These are phyloP conservation scores for Drosophila vallismaia DNA, from an alignment of 2,888 invertebrate species.

Conservation along the genomic window DNA sequence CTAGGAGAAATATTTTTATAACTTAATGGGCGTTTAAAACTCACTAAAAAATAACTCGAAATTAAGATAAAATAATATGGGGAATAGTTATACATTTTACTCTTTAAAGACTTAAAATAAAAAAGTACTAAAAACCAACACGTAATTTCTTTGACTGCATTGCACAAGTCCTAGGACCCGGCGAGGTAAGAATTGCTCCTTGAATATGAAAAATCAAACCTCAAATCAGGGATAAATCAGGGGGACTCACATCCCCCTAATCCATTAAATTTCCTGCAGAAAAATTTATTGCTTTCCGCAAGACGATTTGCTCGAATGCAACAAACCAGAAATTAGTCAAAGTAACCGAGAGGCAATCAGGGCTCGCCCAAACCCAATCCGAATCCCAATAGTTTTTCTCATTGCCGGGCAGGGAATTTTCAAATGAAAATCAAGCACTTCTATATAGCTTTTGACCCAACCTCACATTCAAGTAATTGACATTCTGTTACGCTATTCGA, in stretches of 20 bases:
- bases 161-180: neutral
- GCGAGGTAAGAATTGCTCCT: slow-evolving; percentile 22
- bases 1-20: neutral
- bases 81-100: too few species aligned
- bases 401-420: slow-evolving; percentile 24
- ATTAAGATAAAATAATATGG: too few species aligned
- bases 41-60: neutral
- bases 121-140: neutral
- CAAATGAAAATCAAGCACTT: slow-evolving; percentile 37
- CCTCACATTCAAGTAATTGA: slow-evolving; percentile 51
- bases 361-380: neutral
- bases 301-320: slow-evolving; percentile 35
- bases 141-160: neutral
- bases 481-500: slow-evolving; percentile 54
- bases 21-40: too few species aligned
- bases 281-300: slow-evolving; percentile 62
- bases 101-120: neutral
- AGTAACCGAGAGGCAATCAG: slow-evolving; percentile 38
- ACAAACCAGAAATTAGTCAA: slow-evolving; percentile 56
- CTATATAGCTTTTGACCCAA: slow-evolving; percentile 45
- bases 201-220: slow-evolving; percentile 47
- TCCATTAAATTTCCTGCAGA: slow-evolving; percentile 53
- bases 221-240: slow-evolving; percentile 61
- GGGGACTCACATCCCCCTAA: slow-evolving; percentile 52
- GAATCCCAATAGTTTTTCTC: slow-evolving; percentile 30